Conservation (phyloP, 2,888 invertebrate species). For the Perizoma flavofasciatum region DNA sequence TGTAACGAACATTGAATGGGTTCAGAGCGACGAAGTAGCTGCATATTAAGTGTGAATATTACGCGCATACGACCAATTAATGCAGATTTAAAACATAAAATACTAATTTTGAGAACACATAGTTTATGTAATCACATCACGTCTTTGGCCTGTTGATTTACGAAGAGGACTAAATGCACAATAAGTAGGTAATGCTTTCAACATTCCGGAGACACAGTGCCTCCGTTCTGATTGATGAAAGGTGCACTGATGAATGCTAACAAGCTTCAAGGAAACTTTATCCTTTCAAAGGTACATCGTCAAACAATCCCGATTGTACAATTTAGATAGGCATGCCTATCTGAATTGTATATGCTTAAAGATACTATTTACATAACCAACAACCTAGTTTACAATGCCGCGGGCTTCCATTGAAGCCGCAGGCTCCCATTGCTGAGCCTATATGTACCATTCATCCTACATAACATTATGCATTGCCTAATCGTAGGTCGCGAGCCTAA, state of each 20-base stretch:
- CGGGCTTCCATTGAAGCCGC: slow-evolving; percentile 5
- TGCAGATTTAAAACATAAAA: slow-evolving; percentile 13
- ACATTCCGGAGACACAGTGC: slow-evolving; percentile 5
- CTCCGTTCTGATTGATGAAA: slow-evolving; percentile 11
- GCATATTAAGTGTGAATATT: slow-evolving; percentile 1
- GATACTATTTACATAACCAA: slow-evolving; percentile 13
- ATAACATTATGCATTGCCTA: slow-evolving; percentile 65
- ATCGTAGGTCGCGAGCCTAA: slow-evolving; percentile 71
- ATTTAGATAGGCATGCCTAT: not conserved
- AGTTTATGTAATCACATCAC: slow-evolving; percentile 19
- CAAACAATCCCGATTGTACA: not conserved
- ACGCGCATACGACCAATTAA: slow-evolving; percentile 5
- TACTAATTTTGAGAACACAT: slow-evolving; percentile 13
- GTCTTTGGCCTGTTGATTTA: slow-evolving; percentile 14
- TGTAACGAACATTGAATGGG: slow-evolving; percentile 21
- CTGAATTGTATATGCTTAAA: not conserved
- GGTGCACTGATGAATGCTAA: slow-evolving; percentile 10
- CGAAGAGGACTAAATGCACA: slow-evolving; percentile 2
- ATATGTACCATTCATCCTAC: slow-evolving; percentile 54
- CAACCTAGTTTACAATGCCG: slow-evolving; percentile 7
- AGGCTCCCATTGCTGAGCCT: slow-evolving; percentile 18
- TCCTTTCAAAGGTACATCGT: not conserved
- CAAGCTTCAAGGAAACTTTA: slow-evolving; percentile 6
- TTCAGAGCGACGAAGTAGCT: no score
- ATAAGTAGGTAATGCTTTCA: not conserved